phyloP scores from a whole-genome alignment of 2,888 invertebrate genomes.

The Noctua pronuba region DNA sequence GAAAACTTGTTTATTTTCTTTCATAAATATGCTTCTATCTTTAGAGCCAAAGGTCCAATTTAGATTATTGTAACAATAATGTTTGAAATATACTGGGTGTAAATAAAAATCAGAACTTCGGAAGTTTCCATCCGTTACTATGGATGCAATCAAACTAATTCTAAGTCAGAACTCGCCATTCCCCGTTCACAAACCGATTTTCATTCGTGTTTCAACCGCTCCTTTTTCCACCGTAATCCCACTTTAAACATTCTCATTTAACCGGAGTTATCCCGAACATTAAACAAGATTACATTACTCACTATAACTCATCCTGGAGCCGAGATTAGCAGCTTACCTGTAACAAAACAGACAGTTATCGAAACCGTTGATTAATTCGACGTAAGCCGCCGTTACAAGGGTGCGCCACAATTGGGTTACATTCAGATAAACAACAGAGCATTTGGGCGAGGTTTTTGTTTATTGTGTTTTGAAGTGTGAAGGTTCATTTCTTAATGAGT shows the following conservation, averaged over 20 bases:
- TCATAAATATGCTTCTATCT: background rate
- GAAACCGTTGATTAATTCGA: constrained; percentile 59
- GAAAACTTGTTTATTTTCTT: constrained; percentile 14
- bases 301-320: constrained; percentile 59
- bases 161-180: background rate
- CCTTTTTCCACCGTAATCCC: constrained; percentile 28
- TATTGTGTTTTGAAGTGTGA: constrained; percentile 22
- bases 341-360: constrained; percentile 65
- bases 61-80: background rate
- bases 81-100: background rate
- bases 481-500: constrained; percentile 11
- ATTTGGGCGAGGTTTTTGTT: constrained; percentile 5
- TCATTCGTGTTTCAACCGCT: background rate
- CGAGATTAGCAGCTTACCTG: constrained; percentile 66
- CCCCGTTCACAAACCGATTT: background rate
- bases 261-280: constrained; percentile 37
- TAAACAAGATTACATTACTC: constrained; percentile 61
- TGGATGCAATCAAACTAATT: background rate
- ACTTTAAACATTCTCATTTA: constrained; percentile 36
- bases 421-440: background rate
- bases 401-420: constrained; percentile 28
- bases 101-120: background rate
- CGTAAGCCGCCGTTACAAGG: constrained; percentile 44
- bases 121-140: background rate
- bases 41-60: background rate